Evolutionary conservation across 2,113 vertebrate species (phyloP), one percentile per base, ranked within the genome.

Genomic region (Marmota flaviventris): DNA sequence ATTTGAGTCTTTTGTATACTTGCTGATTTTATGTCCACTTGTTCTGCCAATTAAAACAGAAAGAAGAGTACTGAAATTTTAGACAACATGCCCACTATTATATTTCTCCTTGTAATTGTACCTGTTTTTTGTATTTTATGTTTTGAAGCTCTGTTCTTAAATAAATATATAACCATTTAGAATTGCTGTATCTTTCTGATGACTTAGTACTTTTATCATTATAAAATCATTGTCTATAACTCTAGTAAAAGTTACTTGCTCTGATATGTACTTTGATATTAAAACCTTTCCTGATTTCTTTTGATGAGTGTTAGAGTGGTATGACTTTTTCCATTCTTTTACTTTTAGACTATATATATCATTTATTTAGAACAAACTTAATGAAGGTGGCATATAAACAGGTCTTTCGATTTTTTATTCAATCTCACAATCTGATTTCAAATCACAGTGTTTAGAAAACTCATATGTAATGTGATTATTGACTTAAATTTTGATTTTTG

Each of bases 361-460:
- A 81, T 95, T 95, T 85, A 37, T 89, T 95, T 72, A 53, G 61
- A 82, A 91, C 70, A 5, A n/a, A 79, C 11, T 79, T 83, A 42
- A 61, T 91, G 10, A 4, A 78, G 10, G 8, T 5, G 89, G 29
- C 1, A 56, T 67, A 34, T 34, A 72, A 6, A 16, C 39, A 5
- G 1, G 2, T 51, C 11, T 81, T 48, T 61, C 58, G 18, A 18
- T 20, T 69, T 5, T 37, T 16, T 61, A 67, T 65, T n/a, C 42
- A 51, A 53, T 86, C 18, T 77, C 16, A 58, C 0, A 67, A 58
- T 69, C 34, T 91, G 13, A 78, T 39, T 34, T 61, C 16, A 8
- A 73, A 24, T 34, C 53, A 17, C 29, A 24, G 11, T 48, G 4
- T 89, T 93, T 92, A 89, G 29, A 83, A 45, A 8, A 84, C 63